Evolutionary conservation across 2,113 vertebrate species (phyloP).

Genomic region (Perca fluviatilis): DNA sequence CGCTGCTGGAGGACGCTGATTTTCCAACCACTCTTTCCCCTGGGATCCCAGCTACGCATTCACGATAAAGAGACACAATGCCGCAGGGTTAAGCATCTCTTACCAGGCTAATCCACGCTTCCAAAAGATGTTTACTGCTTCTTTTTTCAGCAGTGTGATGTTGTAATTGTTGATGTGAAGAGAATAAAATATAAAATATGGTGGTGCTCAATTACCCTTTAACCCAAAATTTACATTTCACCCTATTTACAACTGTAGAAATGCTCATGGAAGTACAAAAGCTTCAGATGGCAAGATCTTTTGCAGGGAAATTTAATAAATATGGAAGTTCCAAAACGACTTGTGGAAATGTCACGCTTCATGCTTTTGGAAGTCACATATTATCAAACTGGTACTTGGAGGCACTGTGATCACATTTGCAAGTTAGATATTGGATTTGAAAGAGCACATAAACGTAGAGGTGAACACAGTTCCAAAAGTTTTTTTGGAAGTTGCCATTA

Average conservation of each 20-base stretch:
- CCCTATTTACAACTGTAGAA: background rate
- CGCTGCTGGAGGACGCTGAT: slow-evolving; percentile 12
- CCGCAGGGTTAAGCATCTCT: slow-evolving; percentile 33
- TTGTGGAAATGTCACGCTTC: background rate
- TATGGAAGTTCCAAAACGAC: background rate
- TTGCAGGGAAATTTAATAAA: too few species aligned
- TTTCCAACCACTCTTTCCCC: slow-evolving; percentile 25
- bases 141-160: background rate
- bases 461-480: background rate
- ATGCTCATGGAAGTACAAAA: background rate
- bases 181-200: background rate
- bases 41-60: slow-evolving; percentile 16
- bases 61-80: slow-evolving; percentile 27
- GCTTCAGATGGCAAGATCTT: background rate
- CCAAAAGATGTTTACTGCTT: slow-evolving; percentile 37
- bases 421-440: background rate
- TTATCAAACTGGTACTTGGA: background rate
- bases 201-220: background rate
- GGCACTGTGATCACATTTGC: background rate
- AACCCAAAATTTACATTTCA: background rate
- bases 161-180: background rate
- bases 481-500: too few species aligned
- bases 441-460: background rate
- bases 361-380: background rate
- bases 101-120: slow-evolving; percentile 29